Evolutionary conservation across 2,113 vertebrate species (phyloP).

Genomic region (Catharus fuscescens): DNA sequence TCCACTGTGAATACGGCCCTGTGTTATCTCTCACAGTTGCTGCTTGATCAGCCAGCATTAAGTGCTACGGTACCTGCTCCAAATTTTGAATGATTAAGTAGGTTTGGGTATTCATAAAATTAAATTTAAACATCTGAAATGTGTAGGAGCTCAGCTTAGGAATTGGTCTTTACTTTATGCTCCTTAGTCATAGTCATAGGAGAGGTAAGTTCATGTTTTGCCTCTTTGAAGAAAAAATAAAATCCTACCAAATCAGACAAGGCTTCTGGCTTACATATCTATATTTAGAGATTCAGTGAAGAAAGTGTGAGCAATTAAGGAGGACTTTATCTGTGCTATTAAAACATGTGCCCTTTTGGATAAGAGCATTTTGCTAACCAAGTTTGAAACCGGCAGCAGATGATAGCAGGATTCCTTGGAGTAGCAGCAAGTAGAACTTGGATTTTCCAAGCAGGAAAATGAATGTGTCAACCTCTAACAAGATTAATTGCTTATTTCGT

Average conservation of each 20-base stretch:
- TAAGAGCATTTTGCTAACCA: accelerated
- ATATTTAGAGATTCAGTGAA: neutral
- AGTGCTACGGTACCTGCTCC: neutral
- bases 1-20: neutral
- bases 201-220: neutral
- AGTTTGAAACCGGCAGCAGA: neutral
- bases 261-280: neutral
- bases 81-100: neutral
- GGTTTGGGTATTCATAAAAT: neutral
- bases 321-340: neutral
- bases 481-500: neutral
- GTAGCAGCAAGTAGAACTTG: neutral
- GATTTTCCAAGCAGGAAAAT: neutral
- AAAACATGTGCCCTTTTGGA: neutral
- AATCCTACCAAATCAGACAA: neutral
- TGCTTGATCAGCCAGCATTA: neutral
- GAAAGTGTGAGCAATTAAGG: neutral
- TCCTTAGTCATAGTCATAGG: neutral
- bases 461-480: neutral
- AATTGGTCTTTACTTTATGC: neutral
- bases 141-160: neutral
- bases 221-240: neutral
- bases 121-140: neutral
- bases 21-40: neutral
- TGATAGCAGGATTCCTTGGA: neutral